Conservation (phyloP, 2,888 invertebrate genomes). For the Micoletzkya japonica region DNA sequence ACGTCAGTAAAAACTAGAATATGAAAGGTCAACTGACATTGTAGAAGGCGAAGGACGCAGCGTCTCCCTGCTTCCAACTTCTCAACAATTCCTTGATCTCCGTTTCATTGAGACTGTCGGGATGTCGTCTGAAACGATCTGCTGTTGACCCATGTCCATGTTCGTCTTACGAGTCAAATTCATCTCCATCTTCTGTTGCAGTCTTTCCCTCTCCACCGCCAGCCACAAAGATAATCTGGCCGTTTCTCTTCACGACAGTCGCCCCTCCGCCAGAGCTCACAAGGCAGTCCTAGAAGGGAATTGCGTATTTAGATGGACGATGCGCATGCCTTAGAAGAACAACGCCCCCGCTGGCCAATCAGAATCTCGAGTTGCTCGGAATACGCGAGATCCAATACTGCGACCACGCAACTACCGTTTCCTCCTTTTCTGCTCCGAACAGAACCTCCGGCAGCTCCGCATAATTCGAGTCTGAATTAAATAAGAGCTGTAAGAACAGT, state of each 20-base stretch:
- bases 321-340: no score
- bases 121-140: no score
- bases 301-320: background rate
- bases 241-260: conserved; percentile 6
- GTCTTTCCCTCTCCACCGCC: conserved; percentile 13
- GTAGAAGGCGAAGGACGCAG: no score
- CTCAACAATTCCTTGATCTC: no score
- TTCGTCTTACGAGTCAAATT: no score
- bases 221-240: background rate
- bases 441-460: conserved; percentile 19
- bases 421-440: background rate
- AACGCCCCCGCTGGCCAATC: conserved; percentile 23
- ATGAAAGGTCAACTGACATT: no score
- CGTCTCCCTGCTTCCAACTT: no score
- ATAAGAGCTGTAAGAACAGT: background rate
- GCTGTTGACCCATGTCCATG: no score
- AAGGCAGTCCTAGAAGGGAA: background rate
- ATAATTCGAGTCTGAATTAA: conserved; percentile 8
- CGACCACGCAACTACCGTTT: conserved; percentile 17
- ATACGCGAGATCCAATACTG: background rate
- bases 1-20: no score
- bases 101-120: no score
- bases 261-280: background rate
- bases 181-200: no score
- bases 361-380: conserved; percentile 8